Evolutionary conservation across 2,888 invertebrate genomes (phyloP).

Genomic region (Luffia ferchaultella): DNA sequence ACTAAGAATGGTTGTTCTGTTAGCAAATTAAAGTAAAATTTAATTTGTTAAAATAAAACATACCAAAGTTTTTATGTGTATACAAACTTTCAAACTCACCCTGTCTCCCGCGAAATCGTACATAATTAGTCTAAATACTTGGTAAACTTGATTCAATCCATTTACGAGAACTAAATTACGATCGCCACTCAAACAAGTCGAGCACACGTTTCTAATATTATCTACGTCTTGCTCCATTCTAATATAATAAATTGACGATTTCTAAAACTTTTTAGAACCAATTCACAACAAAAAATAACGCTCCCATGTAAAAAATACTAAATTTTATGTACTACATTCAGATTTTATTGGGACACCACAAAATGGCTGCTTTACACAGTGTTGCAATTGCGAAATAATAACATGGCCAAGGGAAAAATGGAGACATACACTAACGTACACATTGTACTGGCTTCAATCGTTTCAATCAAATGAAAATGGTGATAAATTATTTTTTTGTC

Average conservation of each 20-base stretch:
- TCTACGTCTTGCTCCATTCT: slow-evolving; percentile 56
- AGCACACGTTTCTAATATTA: slow-evolving; percentile 37
- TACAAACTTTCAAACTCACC: slow-evolving; percentile 32
- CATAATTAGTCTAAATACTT: slow-evolving; percentile 47
- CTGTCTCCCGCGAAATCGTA: slow-evolving; percentile 48
- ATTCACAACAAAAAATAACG: slow-evolving; percentile 63
- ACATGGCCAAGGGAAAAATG: slow-evolving; percentile 12
- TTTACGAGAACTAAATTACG: slow-evolving; percentile 39
- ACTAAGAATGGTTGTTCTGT: too few species aligned
- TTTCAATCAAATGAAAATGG: too few species aligned
- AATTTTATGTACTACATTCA: slow-evolving; percentile 37
- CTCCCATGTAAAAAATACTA: slow-evolving; percentile 65
- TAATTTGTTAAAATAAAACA: too few species aligned
- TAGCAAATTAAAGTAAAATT: too few species aligned
- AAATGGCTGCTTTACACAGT: slow-evolving; percentile 59
- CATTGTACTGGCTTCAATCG: too few species aligned
- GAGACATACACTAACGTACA: neutral
- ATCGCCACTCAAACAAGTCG: slow-evolving; percentile 45
- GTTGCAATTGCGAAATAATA: slow-evolving; percentile 23
- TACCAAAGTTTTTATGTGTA: too few species aligned
- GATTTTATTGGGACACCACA: slow-evolving; percentile 53
- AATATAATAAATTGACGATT: too few species aligned
- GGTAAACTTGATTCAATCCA: slow-evolving; percentile 29
- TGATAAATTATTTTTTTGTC: too few species aligned
- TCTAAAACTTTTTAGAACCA: too few species aligned